A percentile compares a stretch with the other conserved stretches of the same genome.
These are phyloP conservation scores for Acrocephalus arundinaceus DNA, from an alignment of 2,113 vertebrate genomes.

Conservation along the genomic window DNA sequence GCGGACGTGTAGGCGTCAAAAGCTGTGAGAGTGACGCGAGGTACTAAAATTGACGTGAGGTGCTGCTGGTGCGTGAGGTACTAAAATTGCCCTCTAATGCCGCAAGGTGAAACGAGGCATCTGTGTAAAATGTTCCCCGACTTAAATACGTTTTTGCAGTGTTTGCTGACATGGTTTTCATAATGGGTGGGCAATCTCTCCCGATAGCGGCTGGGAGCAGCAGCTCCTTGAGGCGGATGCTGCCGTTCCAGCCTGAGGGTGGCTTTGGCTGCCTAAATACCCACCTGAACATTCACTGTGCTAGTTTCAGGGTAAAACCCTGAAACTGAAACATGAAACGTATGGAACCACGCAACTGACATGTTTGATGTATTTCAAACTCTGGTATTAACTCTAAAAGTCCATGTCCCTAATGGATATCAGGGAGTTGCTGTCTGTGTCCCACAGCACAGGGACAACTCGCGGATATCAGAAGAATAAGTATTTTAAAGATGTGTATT, in stretches of 20 bases:
- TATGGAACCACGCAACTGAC: neutral
- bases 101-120: neutral
- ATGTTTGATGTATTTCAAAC: rapidly evolving
- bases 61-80: neutral
- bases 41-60: too few relatives aligned
- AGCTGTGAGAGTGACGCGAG: neutral
- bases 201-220: rapidly evolving
- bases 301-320: rapidly evolving
- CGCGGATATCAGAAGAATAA: rapidly evolving
- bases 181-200: too few relatives aligned
- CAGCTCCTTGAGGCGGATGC: too few relatives aligned
- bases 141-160: neutral
- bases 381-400: rapidly evolving
- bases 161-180: neutral
- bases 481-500: neutral
- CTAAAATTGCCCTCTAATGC: rapidly evolving
- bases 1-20: neutral
- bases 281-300: rapidly evolving
- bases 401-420: rapidly evolving
- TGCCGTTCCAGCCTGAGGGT: too few relatives aligned
- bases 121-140: neutral
- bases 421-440: too few relatives aligned
- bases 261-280: neutral
- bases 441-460: neutral
- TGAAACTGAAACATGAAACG: neutral